These are phyloP conservation scores for Cerceris rybyensis DNA, from an alignment of 2,888 invertebrate genomes.

Conservation along the genomic window DNA sequence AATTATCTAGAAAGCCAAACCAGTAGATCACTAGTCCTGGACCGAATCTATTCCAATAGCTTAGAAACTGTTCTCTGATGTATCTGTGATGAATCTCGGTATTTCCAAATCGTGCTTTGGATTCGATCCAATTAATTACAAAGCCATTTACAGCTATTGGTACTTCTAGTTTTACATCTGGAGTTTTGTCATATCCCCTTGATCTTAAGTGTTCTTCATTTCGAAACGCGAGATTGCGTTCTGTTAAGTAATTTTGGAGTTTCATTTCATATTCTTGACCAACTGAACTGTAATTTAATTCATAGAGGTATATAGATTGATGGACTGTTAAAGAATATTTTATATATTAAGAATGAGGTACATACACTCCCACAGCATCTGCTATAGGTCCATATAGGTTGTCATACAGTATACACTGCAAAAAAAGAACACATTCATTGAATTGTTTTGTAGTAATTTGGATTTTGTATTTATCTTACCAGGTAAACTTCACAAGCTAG, in stretches of 20 bases:
- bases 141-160: constrained; percentile 93
- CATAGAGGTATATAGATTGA: constrained; percentile 3
- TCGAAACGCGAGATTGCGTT: constrained; percentile 85
- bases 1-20: constrained; percentile 92
- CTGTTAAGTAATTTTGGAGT: constrained; percentile 85
- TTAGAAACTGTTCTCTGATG: constrained; percentile 91
- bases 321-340: constrained; percentile 2
- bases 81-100: constrained; percentile 90
- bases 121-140: constrained; percentile 97
- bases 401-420: constrained; percentile 90
- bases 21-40: constrained; percentile 97
- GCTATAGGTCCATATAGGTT: constrained; percentile 92
- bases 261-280: constrained; percentile 94
- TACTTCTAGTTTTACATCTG: constrained; percentile 94
- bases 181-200: constrained; percentile 96
- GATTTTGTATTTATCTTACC: constrained; percentile 82
- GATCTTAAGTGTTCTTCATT: constrained; percentile 91
- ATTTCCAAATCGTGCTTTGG: constrained; percentile 97
- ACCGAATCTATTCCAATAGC: constrained; percentile 97
- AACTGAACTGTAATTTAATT: constrained; percentile 84
- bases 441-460: constrained; percentile 70
- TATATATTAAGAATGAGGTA: constrained; percentile 50
- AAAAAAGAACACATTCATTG: constrained; percentile 65
- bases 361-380: constrained; percentile 90
- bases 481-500: constrained; percentile 89